Percentiles rank a stretch among this genome's conserved stretches.
phyloP scores from a whole-genome alignment of 2,113 vertebrate genomes.

The Osmerus mordax region DNA sequence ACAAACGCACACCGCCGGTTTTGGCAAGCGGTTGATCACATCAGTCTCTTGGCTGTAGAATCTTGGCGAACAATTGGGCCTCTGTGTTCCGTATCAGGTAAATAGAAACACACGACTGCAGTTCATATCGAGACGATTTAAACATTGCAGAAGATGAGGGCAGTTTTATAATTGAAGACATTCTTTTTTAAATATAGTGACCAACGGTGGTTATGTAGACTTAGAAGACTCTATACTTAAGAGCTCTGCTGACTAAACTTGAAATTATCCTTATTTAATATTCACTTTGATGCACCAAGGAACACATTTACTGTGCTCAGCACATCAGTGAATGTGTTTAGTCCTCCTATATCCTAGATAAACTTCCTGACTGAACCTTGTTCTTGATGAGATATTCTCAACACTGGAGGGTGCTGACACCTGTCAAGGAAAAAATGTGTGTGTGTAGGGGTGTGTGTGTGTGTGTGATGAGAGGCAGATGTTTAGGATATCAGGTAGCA shows the following conservation, averaged over 20 bases:
- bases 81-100: constrained; percentile 48
- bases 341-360: constrained; percentile 11
- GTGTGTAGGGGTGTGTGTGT: neutral
- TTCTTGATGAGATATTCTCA: neutral
- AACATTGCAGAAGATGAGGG: constrained; percentile 32
- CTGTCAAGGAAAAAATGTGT: constrained; percentile 11
- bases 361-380: too few species aligned
- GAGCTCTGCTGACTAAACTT: constrained; percentile 56
- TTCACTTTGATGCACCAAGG: constrained; percentile 53
- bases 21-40: constrained; percentile 49
- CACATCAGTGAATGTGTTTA: constrained; percentile 42
- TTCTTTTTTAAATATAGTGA: neutral
- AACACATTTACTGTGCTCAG: constrained; percentile 45
- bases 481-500: constrained; percentile 34
- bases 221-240: constrained; percentile 14
- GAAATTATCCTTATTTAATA: constrained; percentile 55
- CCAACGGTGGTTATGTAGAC: neutral
- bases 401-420: constrained; percentile 3
- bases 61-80: constrained; percentile 48
- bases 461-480: constrained; percentile 22
- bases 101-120: constrained; percentile 33
- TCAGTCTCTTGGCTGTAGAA: constrained; percentile 51
- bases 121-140: constrained; percentile 22
- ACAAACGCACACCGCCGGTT: constrained; percentile 29
- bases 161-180: constrained; percentile 8